Percentiles rank a stretch among this genome's conserved stretches.
These are phyloP conservation scores for Psilopogon haemacephalus DNA, from an alignment of 2,113 vertebrate genomes.

Conservation along the genomic window DNA sequence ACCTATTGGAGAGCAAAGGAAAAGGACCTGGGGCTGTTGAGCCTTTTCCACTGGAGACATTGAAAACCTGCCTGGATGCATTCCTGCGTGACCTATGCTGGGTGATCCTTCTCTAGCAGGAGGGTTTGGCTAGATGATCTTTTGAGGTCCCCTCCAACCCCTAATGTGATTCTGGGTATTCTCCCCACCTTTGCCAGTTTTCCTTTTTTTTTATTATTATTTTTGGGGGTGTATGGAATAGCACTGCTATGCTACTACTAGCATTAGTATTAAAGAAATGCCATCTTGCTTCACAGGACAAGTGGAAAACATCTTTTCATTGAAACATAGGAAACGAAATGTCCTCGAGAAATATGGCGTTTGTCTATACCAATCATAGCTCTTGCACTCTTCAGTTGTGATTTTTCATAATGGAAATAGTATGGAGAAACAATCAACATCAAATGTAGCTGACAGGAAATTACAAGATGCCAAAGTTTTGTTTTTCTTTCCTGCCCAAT, in stretches of 20 bases:
- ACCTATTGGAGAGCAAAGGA: too few relatives aligned
- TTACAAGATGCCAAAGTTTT: neutral
- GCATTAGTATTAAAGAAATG: neutral
- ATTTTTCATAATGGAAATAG: neutral
- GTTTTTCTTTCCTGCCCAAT: neutral
- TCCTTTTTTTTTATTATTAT: neutral
- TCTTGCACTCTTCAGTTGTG: neutral
- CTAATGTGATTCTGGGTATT: neutral
- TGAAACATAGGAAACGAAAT: neutral
- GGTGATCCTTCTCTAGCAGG: too few relatives aligned
- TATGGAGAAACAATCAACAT: neutral
- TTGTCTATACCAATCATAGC: neutral
- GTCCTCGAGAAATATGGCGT: neutral
- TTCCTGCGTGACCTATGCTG: too few relatives aligned
- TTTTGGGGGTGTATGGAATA: neutral
- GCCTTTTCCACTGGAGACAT: too few relatives aligned
- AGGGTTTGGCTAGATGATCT: too few relatives aligned
- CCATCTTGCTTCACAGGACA: neutral
- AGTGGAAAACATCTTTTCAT: conserved; percentile 15
- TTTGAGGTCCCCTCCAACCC: too few relatives aligned
- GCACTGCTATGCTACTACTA: neutral
- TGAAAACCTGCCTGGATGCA: too few relatives aligned
- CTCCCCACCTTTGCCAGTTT: neutral
- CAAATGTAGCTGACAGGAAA: conserved; percentile 12
- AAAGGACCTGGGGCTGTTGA: too few relatives aligned